phyloP scores from a whole-genome alignment of 2,797 vertebrate species.

The Falco biarmicus region DNA sequence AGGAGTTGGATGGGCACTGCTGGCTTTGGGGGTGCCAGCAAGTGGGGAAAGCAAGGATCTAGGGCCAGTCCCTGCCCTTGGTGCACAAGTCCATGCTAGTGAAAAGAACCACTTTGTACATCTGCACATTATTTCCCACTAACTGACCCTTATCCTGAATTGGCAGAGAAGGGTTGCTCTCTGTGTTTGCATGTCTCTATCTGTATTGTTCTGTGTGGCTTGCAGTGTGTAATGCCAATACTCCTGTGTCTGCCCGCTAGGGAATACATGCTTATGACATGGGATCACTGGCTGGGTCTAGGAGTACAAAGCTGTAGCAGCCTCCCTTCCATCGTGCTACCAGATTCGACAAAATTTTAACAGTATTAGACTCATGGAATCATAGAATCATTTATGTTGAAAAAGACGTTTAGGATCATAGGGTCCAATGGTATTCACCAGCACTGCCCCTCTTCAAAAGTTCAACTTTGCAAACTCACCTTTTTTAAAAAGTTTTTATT shows the following conservation, averaged over 20 bases:
- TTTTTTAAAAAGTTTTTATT: not conserved
- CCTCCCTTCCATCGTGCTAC: fast-evolving
- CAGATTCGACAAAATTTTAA: not conserved
- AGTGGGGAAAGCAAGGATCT: fast-evolving
- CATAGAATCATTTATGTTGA: not conserved
- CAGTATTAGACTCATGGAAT: not conserved
- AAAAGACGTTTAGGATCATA: not conserved
- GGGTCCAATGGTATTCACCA: not conserved
- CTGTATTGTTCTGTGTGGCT: not conserved
- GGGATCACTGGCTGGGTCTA: not conserved
- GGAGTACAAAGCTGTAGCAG: not conserved
- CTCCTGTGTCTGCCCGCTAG: not conserved
- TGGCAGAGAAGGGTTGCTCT: not conserved
- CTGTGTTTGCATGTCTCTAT: not conserved
- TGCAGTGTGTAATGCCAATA: not conserved
- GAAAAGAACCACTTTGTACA: not conserved
- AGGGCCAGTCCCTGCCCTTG: not conserved
- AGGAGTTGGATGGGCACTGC: not conserved
- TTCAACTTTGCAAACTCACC: not conserved
- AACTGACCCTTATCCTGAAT: not conserved
- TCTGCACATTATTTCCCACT: not conserved
- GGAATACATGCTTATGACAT: not conserved
- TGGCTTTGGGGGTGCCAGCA: not conserved
- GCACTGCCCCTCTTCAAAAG: not conserved
- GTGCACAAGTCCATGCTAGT: not conserved